A percentile compares a stretch with the other conserved stretches of the same genome.
Evolutionary conservation across 2,888 invertebrate genomes (phyloP).

Genomic region (Cheiracanthium punctorium): DNA sequence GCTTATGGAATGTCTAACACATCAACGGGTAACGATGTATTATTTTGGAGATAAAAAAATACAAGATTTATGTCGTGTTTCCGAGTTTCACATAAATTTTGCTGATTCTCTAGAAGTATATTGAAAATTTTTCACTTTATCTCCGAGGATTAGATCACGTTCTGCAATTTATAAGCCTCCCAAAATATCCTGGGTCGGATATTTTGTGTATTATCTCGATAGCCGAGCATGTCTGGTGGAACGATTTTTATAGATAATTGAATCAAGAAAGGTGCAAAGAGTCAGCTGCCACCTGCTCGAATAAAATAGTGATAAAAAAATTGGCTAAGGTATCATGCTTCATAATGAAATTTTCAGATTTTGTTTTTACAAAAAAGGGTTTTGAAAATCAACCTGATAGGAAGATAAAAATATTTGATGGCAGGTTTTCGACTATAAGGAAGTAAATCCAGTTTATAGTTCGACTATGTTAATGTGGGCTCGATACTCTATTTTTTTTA

Average conservation of each 20-base stretch:
- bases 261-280: background rate
- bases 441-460: too few species aligned
- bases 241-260: slow-evolving; percentile 20
- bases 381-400: too few species aligned
- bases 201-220: background rate
- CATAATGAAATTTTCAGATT: too few species aligned
- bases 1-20: slow-evolving; percentile 31
- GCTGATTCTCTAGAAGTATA: background rate
- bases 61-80: slow-evolving; percentile 52
- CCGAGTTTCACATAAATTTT: slow-evolving; percentile 40
- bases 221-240: background rate
- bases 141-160: slow-evolving; percentile 43
- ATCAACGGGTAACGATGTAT: background rate
- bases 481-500: too few species aligned
- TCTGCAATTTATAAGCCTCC: background rate
- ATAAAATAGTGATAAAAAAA: too few species aligned
- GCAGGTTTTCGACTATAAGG: too few species aligned
- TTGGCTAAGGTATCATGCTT: too few species aligned
- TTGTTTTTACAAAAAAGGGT: too few species aligned
- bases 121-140: slow-evolving; percentile 32
- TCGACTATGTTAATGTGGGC: too few species aligned
- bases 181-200: background rate
- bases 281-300: slow-evolving; percentile 43
- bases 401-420: too few species aligned
- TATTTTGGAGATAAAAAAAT: background rate